Evolutionary conservation across 2,888 invertebrate genomes (phyloP).

Genomic region (Thymelicus lineola): DNA sequence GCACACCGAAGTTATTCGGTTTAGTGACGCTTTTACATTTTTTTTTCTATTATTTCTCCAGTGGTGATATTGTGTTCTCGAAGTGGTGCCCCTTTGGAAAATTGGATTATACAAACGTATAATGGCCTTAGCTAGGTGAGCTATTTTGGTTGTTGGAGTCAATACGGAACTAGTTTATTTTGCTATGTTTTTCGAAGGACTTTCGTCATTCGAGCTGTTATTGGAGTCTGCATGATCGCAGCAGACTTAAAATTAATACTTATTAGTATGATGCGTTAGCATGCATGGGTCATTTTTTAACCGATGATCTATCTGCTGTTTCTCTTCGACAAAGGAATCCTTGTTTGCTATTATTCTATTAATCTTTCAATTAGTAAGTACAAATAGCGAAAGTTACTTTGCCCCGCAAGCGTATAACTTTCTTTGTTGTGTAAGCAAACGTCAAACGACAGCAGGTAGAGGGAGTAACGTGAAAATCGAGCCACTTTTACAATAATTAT

Average conservation of each 20-base stretch:
- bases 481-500: constrained; percentile 69
- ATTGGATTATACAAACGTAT: constrained; percentile 84
- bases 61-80: constrained; percentile 72
- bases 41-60: constrained; percentile 56
- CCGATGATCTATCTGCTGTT: constrained; percentile 20
- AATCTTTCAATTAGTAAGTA: constrained; percentile 40
- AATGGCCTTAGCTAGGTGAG: constrained; percentile 85
- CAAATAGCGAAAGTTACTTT: constrained; percentile 81
- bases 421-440: constrained; percentile 83
- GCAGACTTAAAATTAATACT: constrained; percentile 35
- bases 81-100: constrained; percentile 79
- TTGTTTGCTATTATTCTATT: constrained; percentile 9
- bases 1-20: constrained; percentile 69
- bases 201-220: constrained; percentile 64
- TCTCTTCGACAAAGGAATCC: constrained; percentile 18
- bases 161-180: constrained; percentile 83
- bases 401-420: constrained; percentile 79
- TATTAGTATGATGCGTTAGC: constrained; percentile 34
- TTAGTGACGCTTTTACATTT: constrained; percentile 60
- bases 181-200: constrained; percentile 74
- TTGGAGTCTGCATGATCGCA: constrained; percentile 49
- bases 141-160: constrained; percentile 83
- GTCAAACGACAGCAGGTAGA: constrained; percentile 71
- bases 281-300: constrained; percentile 17
- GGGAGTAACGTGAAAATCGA: constrained; percentile 80